Evolutionary conservation across 2,797 vertebrate species (phyloP).

Genomic region (Etheostoma nigrum): DNA sequence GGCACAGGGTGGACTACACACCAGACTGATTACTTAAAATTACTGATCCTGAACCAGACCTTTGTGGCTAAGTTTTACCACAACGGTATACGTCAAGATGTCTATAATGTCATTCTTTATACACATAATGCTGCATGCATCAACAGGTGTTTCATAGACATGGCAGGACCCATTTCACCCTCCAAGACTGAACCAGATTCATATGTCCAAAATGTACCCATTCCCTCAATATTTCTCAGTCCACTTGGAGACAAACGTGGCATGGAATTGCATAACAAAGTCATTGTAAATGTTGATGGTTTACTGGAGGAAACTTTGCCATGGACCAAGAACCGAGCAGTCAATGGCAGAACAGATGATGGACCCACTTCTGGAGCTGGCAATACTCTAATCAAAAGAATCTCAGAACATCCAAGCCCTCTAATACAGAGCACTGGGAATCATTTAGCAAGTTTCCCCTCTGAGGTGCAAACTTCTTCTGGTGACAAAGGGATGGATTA

Average conservation of each 20-base stretch:
- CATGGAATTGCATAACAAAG: conserved; percentile 22
- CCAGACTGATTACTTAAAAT: conserved; percentile 83
- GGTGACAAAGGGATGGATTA: conserved; percentile 31
- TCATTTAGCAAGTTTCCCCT: conserved; percentile 22
- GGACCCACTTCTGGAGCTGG: not conserved
- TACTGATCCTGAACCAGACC: conserved; percentile 79
- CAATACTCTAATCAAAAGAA: conserved; percentile 11
- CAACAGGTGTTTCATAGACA: conserved; percentile 82
- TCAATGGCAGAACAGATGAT: conserved; percentile 41
- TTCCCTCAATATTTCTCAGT: conserved; percentile 5
- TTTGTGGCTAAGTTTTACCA: conserved; percentile 84
- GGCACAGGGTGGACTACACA: conserved; percentile 80
- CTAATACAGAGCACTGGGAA: not conserved
- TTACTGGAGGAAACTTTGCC: conserved; percentile 11
- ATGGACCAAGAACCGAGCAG: not conserved
- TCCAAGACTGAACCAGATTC: conserved; percentile 11
- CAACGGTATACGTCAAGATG: conserved; percentile 78
- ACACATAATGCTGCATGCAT: conserved; percentile 79
- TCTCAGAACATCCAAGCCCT: conserved; percentile 11
- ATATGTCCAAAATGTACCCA: conserved; percentile 3
- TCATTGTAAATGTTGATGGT: not conserved
- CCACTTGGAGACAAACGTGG: not conserved
- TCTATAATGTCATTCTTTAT: conserved; percentile 86
- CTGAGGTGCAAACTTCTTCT: conserved; percentile 33
- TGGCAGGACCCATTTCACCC: conserved; percentile 3